These are phyloP conservation scores for Gastracanthus pulcherrimus DNA, from an alignment of 2,888 invertebrate genomes.

Conservation along the genomic window DNA sequence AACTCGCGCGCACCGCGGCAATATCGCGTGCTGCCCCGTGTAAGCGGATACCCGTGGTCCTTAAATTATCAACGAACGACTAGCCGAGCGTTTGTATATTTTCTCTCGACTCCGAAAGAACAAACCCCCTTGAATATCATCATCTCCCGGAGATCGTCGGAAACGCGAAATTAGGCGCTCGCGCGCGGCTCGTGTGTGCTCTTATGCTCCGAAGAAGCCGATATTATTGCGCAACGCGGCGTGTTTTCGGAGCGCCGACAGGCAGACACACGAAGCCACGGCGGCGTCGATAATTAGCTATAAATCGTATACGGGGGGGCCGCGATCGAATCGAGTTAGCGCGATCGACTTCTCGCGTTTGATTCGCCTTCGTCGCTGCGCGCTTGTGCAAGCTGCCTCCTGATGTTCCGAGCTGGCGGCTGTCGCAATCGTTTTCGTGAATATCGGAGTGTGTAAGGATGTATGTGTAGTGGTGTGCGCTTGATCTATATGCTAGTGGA, in stretches of 20 bases:
- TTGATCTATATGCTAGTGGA: too few species aligned
- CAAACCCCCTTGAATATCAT: not conserved
- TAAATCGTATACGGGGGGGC: conserved; percentile 25
- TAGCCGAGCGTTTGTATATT: not conserved
- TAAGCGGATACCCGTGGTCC: conserved; percentile 63
- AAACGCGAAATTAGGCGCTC: not conserved
- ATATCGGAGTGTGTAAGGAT: too few species aligned
- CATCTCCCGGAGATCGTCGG: too few species aligned
- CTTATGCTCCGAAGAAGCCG: too few species aligned
- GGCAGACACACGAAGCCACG: conserved; percentile 27
- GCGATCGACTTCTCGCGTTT: too few species aligned
- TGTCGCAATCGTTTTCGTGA: too few species aligned
- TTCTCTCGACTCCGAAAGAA: not conserved
- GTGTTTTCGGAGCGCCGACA: conserved; percentile 60
- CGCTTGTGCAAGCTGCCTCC: not conserved
- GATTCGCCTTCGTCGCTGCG: conserved; percentile 1
- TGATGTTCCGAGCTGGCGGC: too few species aligned
- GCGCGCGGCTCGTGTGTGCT: too few species aligned
- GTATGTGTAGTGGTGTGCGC: too few species aligned
- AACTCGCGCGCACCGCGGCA: conserved; percentile 49
- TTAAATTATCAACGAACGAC: conserved; percentile 45
- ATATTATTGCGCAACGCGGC: conserved; percentile 1
- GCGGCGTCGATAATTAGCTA: conserved; percentile 13
- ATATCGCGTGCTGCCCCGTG: conserved; percentile 61
- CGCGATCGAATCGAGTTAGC: conserved; percentile 11